phyloP scores from a whole-genome alignment of 1,140 invertebrate species.

The Papilio helenus region DNA sequence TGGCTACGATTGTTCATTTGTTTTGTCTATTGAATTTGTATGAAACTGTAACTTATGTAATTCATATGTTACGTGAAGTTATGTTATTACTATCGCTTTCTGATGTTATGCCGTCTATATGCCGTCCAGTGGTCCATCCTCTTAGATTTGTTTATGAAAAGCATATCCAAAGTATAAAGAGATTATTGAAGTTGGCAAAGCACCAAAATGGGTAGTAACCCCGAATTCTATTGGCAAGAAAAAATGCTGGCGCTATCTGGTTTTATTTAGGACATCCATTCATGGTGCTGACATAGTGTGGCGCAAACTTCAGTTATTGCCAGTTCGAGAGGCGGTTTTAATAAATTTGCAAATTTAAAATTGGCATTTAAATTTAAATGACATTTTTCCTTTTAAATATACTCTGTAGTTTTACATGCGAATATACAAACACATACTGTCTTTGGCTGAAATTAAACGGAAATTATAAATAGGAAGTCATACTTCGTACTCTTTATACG shows the following conservation, averaged over 20 bases:
- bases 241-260: conserved; percentile 51
- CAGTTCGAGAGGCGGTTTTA: conserved; percentile 32
- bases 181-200: conserved; percentile 50
- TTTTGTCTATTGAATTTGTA: background rate
- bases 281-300: conserved; percentile 39
- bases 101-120: background rate
- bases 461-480: background rate
- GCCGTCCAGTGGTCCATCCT: conserved; percentile 25
- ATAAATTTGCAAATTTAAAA: conserved; percentile 35
- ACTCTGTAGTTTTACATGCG: conserved; percentile 22
- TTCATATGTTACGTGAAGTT: background rate
- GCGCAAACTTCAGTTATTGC: conserved; percentile 38
- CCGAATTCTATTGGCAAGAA: conserved; percentile 55
- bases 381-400: background rate
- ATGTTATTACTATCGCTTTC: background rate
- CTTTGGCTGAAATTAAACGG: background rate
- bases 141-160: conserved; percentile 38
- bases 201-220: conserved; percentile 47
- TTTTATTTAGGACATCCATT: conserved; percentile 45
- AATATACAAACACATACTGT: background rate
- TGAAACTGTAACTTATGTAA: background rate
- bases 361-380: conserved; percentile 32
- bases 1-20: background rate
- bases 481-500: background rate
- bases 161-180: conserved; percentile 41